Percentiles rank a stretch among this genome's conserved stretches.
phyloP scores from a whole-genome alignment of 2,888 invertebrate genomes.

The Campaea margaritaria region DNA sequence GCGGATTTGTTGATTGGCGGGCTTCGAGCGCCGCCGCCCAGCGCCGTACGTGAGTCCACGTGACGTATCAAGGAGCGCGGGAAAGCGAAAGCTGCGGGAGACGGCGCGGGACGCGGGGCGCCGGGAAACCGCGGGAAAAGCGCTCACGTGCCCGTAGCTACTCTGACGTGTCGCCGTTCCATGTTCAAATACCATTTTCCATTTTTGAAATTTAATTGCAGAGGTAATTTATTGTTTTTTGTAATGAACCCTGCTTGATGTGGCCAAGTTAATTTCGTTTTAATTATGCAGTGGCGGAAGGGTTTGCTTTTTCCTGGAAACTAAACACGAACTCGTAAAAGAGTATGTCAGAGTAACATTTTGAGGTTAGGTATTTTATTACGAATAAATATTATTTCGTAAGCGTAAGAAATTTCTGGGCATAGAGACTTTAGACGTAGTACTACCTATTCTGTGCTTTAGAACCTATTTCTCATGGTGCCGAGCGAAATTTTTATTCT shows the following conservation, averaged over 20 bases:
- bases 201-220: conserved; percentile 23
- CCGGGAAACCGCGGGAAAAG: conserved; percentile 54
- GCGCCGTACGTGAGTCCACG: conserved; percentile 54
- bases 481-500: too few relatives aligned
- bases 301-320: background rate
- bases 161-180: conserved; percentile 33
- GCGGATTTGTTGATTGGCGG: conserved; percentile 87
- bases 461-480: too few relatives aligned
- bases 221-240: conserved; percentile 20
- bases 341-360: background rate
- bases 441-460: too few relatives aligned
- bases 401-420: too few relatives aligned
- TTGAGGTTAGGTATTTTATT: background rate
- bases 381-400: too few relatives aligned
- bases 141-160: conserved; percentile 33
- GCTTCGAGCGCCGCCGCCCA: conserved; percentile 68
- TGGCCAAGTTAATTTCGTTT: conserved; percentile 9
- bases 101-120: conserved; percentile 54
- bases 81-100: conserved; percentile 70
- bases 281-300: conserved; percentile 6
- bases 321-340: background rate
- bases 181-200: conserved; percentile 33
- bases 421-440: too few relatives aligned
- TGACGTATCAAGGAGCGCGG: conserved; percentile 66
- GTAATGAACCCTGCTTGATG: conserved; percentile 5